A percentile compares a stretch with the other conserved stretches of the same genome.
Conservation (phyloP, 2,888 invertebrate genomes). For the Cecidostiba fungosa region DNA sequence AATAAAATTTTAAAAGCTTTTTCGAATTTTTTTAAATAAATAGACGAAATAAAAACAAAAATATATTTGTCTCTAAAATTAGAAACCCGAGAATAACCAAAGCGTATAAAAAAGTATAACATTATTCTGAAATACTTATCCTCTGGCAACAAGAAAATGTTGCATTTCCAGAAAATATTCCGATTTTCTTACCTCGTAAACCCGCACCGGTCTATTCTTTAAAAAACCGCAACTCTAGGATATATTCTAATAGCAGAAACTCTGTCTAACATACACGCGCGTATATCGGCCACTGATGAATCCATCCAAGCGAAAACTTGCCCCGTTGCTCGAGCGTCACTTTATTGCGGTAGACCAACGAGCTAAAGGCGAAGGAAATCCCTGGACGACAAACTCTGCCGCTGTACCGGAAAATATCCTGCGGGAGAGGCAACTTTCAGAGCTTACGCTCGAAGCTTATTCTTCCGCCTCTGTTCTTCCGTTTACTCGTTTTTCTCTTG, state of each 20-base stretch:
- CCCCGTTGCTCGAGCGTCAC: background rate
- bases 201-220: too few relatives aligned
- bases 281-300: conserved; percentile 4
- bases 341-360: conserved; percentile 1
- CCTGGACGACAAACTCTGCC: background rate
- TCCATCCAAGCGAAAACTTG: conserved; percentile 22
- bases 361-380: conserved; percentile 6
- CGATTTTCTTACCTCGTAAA: too few relatives aligned
- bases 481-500: background rate
- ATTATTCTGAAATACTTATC: too few relatives aligned
- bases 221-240: background rate
- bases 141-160: too few relatives aligned
- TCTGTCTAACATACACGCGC: too few relatives aligned
- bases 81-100: too few relatives aligned
- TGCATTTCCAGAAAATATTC: too few relatives aligned
- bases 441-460: background rate
- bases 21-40: too few relatives aligned
- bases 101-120: too few relatives aligned
- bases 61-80: too few relatives aligned
- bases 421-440: background rate
- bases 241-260: background rate
- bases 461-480: background rate
- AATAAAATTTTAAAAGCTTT: too few relatives aligned
- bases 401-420: conserved; percentile 4
- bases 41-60: too few relatives aligned